Evolutionary conservation across 2,888 invertebrate species (phyloP).

Genomic region (Parasteatoda lunata): DNA sequence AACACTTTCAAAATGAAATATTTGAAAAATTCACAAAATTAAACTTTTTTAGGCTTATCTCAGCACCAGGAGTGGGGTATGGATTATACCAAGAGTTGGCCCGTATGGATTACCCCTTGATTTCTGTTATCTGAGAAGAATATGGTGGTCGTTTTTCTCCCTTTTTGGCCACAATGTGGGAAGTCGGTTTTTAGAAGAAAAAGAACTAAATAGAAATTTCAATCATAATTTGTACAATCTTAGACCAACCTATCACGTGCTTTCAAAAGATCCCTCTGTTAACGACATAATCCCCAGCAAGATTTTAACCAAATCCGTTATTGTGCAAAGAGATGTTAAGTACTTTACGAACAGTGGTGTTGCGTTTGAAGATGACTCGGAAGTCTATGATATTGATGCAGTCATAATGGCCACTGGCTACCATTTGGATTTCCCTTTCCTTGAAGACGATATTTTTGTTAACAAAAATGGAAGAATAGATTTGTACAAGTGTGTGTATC

Average conservation of each 20-base stretch:
- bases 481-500: constrained; percentile 71
- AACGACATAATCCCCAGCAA: constrained; percentile 75
- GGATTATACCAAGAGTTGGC: too few relatives aligned
- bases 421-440: constrained; percentile 55
- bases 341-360: constrained; percentile 66
- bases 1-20: too few relatives aligned
- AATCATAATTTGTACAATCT: constrained; percentile 74
- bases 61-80: too few relatives aligned
- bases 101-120: too few relatives aligned
- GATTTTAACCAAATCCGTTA: constrained; percentile 73
- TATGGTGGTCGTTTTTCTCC: too few relatives aligned
- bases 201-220: constrained; percentile 61
- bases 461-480: constrained; percentile 46
- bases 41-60: too few relatives aligned
- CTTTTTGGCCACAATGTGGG: too few relatives aligned
- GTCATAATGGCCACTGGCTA: constrained; percentile 69
- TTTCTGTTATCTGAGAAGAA: too few relatives aligned
- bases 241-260: constrained; percentile 73
- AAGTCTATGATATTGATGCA: constrained; percentile 49
- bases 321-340: constrained; percentile 72
- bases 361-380: constrained; percentile 42
- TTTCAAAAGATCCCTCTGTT: constrained; percentile 71
- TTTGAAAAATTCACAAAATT: too few relatives aligned
- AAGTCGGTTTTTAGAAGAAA: too few relatives aligned
- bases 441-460: constrained; percentile 47